Conservation (phyloP, 1,140 invertebrate genomes). For the Sarcophaga bullata region DNA sequence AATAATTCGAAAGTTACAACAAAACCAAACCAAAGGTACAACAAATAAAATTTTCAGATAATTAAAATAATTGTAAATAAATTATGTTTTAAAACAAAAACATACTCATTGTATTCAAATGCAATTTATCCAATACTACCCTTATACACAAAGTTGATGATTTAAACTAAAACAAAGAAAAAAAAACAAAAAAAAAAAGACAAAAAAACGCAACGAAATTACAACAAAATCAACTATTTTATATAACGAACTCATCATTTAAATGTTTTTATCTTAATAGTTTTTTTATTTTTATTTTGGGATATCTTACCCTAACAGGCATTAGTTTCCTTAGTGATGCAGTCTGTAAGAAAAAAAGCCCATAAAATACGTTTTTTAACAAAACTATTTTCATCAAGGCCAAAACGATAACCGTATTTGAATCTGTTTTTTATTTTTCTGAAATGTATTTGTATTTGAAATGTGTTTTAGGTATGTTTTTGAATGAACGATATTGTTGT, state of each 20-base stretch:
- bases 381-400: conserved; percentile 18
- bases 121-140: neutral
- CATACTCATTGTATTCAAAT: neutral
- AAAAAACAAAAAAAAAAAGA: neutral
- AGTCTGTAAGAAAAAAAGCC: conserved; percentile 58
- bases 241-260: conserved; percentile 36
- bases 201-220: neutral
- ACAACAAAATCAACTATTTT: conserved; percentile 5
- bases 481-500: neutral
- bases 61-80: neutral
- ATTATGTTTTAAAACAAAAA: neutral
- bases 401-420: conserved; percentile 19
- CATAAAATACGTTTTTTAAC: conserved; percentile 44
- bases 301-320: conserved; percentile 63
- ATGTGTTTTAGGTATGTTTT: neutral
- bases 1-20: neutral
- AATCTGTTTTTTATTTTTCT: neutral
- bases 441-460: neutral
- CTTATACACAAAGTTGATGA: neutral
- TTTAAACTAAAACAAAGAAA: neutral
- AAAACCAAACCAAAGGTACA: neutral
- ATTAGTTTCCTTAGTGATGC: conserved; percentile 59
- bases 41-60: neutral
- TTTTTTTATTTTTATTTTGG: neutral
- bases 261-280: conserved; percentile 15